Evolutionary conservation across 2,888 invertebrate species (phyloP), one percentile per base, ranked within the genome.

Genomic region (Hofmannophila pseudospretella): DNA sequence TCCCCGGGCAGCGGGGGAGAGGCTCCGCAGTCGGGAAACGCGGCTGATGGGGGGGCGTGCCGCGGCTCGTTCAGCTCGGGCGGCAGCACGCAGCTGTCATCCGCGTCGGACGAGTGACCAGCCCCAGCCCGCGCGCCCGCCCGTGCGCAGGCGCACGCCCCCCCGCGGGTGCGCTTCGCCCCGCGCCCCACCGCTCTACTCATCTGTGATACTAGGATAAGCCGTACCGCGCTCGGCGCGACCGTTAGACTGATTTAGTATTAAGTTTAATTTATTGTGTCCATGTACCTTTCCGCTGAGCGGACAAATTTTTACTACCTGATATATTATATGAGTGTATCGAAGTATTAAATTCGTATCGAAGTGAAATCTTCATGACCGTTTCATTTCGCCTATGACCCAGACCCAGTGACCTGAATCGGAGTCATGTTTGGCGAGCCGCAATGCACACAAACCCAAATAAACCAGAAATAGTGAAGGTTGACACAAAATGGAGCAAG

Each of bases 1-100:
- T 71, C 84, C 5, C 84, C 84, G 22, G 73, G 87, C 54, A 79
- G 75, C 28, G 67, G 79, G 12, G 85, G 75, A 8, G 71, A 67
- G 40, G 45, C 78, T 7, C 23, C 65, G 25, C 50, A 63, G 47
- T 47, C 72, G 62, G 72, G 69, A 58, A 69, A 82, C 86, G 86
- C 78, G 29, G 75, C 82, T 25, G 87, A 86, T 49, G 80, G 87
- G 44, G 88, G 85, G 48, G 88, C 82, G 22, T 89, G 89, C 59
- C 86, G 90, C 39, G 84, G 89, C 52, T 90, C 90, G 41, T 90
- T 90, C 73, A 90, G 90, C 60, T 90, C 90, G 40, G 90, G 90
- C 72, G 85, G 85, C 57, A 90, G 90, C 69, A 89, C 90, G 36
- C 90, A 90, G 71, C 86, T 90, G 51, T 90, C 90, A 38, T 89